Conservation (phyloP, 2,113 vertebrate genomes). For the Tachuris rubrigastra region DNA sequence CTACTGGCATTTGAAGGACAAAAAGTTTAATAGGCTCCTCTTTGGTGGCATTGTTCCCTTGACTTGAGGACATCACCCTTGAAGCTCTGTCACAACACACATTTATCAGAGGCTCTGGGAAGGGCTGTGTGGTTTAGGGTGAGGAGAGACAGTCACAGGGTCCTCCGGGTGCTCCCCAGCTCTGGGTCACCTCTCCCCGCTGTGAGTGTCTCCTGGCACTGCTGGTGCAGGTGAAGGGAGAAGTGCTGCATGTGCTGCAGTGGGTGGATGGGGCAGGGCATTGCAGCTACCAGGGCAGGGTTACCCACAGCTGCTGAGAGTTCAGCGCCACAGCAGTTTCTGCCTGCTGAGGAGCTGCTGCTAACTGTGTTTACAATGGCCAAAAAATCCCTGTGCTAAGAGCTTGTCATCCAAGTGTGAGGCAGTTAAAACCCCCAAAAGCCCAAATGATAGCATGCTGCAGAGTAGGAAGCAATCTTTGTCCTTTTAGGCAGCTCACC, state of each 20-base stretch:
- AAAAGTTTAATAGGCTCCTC: not conserved
- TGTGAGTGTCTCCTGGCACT: rapidly evolving
- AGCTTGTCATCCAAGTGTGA: not conserved
- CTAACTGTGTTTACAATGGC: not conserved
- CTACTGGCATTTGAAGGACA: not conserved
- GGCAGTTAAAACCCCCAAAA: not conserved
- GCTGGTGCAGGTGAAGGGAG: not conserved
- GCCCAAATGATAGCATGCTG: not conserved
- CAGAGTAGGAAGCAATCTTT: not conserved
- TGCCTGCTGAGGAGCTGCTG: not conserved
- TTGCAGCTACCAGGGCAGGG: not conserved
- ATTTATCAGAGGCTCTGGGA: not conserved
- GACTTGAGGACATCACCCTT: not conserved
- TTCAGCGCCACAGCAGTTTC: not conserved
- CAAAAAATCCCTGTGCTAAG: not conserved
- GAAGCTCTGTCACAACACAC: not conserved
- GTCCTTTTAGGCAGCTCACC: constrained; percentile 3
- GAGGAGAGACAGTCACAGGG: not conserved
- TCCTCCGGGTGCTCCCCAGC: not conserved
- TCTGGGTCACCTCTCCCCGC: not conserved
- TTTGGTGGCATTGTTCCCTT: not conserved
- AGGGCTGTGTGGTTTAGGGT: not conserved
- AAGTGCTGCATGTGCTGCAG: rapidly evolving
- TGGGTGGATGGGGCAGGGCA: not conserved
- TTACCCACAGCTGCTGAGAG: rapidly evolving